These are phyloP conservation scores for Entomobrya multifasciata DNA, from an alignment of 2,888 invertebrate genomes.

Conservation along the genomic window DNA sequence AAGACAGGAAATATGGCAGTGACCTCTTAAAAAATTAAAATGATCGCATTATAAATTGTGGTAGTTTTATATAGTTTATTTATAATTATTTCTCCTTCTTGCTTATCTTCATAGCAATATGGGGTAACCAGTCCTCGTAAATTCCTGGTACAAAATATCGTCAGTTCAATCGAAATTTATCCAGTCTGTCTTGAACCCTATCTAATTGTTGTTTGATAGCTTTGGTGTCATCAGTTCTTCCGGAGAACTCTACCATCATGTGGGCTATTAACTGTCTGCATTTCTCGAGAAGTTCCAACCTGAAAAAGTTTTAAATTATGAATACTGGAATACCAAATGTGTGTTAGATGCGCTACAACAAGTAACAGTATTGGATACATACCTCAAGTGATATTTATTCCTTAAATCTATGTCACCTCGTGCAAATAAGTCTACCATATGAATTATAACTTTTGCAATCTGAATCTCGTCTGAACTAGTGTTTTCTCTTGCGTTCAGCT, in stretches of 20 bases:
- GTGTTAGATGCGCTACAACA: not conserved
- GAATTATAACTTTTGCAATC: slow-evolving; percentile 77
- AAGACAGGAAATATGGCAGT: not conserved
- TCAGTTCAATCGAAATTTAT: slow-evolving; percentile 44
- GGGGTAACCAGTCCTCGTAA: too few species aligned
- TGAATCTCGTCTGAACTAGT: slow-evolving; percentile 72
- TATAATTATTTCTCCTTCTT: too few species aligned
- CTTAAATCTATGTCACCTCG: slow-evolving; percentile 74
- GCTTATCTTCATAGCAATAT: too few species aligned
- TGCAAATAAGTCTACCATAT: slow-evolving; percentile 76
- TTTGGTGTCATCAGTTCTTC: slow-evolving; percentile 76
- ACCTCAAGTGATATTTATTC: slow-evolving; percentile 58
- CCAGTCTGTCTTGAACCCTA: slow-evolving; percentile 63
- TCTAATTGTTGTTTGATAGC: slow-evolving; percentile 75
- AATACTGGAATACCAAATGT: not conserved
- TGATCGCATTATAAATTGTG: too few species aligned
- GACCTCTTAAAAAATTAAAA: too few species aligned
- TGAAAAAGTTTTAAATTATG: slow-evolving; percentile 18
- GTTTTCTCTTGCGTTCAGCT: slow-evolving; percentile 66
- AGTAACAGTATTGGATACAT: too few species aligned
- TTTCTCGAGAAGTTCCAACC: slow-evolving; percentile 78
- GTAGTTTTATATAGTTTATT: too few species aligned
- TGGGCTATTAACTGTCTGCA: slow-evolving; percentile 77
- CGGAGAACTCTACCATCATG: slow-evolving; percentile 79
- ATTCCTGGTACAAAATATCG: too few species aligned